Conservation (phyloP, 1,140 invertebrate species). For the Drosophila tristis region DNA sequence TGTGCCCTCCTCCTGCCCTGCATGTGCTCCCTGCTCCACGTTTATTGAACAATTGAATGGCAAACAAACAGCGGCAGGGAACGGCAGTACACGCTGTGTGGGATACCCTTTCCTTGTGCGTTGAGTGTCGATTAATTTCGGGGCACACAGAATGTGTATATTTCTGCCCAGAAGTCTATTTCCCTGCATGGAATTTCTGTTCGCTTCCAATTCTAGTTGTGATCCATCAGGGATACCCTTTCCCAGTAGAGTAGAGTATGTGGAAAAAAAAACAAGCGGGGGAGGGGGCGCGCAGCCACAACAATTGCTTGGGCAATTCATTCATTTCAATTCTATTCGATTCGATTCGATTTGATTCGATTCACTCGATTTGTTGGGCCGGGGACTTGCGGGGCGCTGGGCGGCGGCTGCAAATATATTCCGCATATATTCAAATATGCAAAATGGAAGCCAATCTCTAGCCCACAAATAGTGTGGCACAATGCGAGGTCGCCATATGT, state of each 20-base stretch:
- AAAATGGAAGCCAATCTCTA: conserved; percentile 4
- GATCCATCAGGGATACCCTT: no score
- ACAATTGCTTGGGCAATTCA: conserved; percentile 49
- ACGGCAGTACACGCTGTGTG: no score
- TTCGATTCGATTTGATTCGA: conserved; percentile 11
- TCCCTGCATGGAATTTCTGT: no score
- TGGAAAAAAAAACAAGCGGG: not conserved
- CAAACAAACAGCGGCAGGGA: no score
- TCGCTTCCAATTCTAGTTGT: no score
- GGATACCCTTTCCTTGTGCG: no score
- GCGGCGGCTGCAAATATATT: conserved; percentile 24
- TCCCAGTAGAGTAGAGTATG: no score
- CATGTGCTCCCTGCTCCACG: conserved; percentile 1
- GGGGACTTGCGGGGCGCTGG: no score
- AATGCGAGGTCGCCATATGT: conserved; percentile 9
- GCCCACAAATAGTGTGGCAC: not conserved
- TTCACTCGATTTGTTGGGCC: conserved; percentile 60
- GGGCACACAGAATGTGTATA: no score
- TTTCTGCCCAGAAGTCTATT: no score
- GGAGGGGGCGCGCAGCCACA: not conserved
- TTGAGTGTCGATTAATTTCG: no score
- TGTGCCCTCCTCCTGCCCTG: not conserved
- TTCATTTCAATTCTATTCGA: conserved; percentile 23
- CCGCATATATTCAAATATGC: conserved; percentile 23
- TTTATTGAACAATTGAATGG: conserved; percentile 32